Evolutionary conservation across 2,797 vertebrate species (phyloP).

Genomic region (Gallinago stenura): DNA sequence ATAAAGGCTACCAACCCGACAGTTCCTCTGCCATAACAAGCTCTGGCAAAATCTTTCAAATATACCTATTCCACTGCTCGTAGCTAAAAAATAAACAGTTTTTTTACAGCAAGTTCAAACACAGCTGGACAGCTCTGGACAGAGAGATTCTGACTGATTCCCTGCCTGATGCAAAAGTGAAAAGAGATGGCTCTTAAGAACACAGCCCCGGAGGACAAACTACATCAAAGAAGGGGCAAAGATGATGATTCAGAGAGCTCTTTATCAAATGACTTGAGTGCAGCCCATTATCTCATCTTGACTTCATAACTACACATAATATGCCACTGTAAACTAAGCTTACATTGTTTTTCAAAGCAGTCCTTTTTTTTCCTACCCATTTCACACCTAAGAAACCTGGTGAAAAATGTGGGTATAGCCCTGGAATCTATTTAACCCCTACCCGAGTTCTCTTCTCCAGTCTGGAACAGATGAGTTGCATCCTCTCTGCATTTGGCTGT

Average conservation of each 20-base stretch:
- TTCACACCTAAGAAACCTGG: not conserved
- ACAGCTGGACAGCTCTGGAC: not conserved
- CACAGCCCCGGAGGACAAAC: not conserved
- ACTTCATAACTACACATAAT: not conserved
- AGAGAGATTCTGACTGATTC: not conserved
- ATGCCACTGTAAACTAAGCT: not conserved
- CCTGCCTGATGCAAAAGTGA: not conserved
- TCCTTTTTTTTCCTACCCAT: not conserved
- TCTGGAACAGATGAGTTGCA: not conserved
- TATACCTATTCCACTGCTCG: not conserved
- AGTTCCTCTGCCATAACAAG: not conserved
- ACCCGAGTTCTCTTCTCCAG: not conserved
- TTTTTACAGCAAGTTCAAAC: not conserved
- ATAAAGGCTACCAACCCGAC: not conserved
- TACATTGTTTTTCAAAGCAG: not conserved
- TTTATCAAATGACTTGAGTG: not conserved
- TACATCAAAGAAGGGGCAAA: not conserved
- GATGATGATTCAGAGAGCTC: not conserved
- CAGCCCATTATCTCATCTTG: not conserved
- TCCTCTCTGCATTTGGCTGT: not conserved
- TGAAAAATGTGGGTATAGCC: not conserved
- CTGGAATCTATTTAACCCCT: not conserved
- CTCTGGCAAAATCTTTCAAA: not conserved
- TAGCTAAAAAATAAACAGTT: not conserved
- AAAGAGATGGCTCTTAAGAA: not conserved